Percentiles rank a stretch among this genome's conserved stretches.
These are phyloP conservation scores for Xenentodon cancila DNA, from an alignment of 2,797 vertebrate species.

Conservation along the genomic window DNA sequence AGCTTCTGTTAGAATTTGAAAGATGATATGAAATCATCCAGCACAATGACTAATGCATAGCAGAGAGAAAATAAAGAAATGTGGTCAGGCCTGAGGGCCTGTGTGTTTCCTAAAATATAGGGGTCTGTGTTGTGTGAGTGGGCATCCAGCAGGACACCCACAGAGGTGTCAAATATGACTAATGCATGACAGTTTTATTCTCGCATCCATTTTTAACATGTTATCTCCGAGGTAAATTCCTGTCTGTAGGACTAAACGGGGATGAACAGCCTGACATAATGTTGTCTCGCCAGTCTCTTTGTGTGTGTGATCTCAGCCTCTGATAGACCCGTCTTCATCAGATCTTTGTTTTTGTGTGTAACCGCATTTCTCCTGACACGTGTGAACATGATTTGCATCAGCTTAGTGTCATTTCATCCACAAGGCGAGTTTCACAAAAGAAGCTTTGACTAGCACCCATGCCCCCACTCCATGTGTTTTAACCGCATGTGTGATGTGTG, in stretches of 20 bases:
- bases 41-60: conserved; percentile 8
- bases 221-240: conserved; percentile 36
- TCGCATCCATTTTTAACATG: conserved; percentile 18
- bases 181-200: conserved; percentile 33
- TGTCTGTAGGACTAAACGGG: conserved; percentile 15
- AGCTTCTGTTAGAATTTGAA: neutral
- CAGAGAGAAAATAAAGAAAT: conserved; percentile 20
- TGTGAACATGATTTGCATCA: conserved; percentile 44
- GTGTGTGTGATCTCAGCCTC: conserved; percentile 49
- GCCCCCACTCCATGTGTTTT: neutral
- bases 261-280: conserved; percentile 32
- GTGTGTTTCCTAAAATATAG: conserved; percentile 41
- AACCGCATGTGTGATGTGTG: conserved; percentile 21
- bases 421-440: conserved; percentile 27
- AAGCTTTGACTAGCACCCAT: conserved; percentile 18
- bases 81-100: conserved; percentile 22
- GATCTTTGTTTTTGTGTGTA: conserved; percentile 13
- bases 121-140: conserved; percentile 21
- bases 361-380: conserved; percentile 16
- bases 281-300: conserved; percentile 48
- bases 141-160: conserved; percentile 48
- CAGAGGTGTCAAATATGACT: conserved; percentile 54
- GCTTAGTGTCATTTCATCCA: conserved; percentile 37
- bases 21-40: conserved; percentile 11
- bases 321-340: conserved; percentile 38